Conservation (phyloP, 2,888 invertebrate species). For the Acanthosepion pharaonis region DNA sequence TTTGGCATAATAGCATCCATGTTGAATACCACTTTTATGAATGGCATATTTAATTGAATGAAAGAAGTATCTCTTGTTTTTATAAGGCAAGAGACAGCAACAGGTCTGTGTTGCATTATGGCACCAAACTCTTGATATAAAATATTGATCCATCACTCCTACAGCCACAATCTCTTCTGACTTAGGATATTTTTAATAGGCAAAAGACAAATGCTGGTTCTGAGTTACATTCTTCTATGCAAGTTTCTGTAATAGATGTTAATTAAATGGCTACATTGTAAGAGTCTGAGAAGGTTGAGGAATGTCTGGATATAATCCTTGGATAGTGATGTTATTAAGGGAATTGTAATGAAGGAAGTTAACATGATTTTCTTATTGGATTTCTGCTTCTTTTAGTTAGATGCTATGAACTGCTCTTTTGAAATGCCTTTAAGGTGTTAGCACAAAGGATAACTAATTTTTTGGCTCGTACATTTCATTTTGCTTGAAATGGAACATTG, state of each 20-base stretch:
- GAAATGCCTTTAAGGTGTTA: background rate
- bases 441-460: too few species aligned
- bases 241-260: background rate
- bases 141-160: background rate
- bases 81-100: background rate
- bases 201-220: background rate
- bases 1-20: background rate
- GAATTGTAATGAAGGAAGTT: too few species aligned
- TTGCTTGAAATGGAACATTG: too few species aligned
- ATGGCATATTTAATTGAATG: background rate
- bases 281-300: background rate
- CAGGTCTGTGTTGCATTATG: background rate
- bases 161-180: background rate
- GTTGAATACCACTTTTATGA: background rate
- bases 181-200: background rate
- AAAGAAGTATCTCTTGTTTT: background rate
- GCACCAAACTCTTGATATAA: background rate
- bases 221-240: background rate
- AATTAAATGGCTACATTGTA: background rate
- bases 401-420: background rate
- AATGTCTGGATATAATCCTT: background rate
- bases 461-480: too few species aligned
- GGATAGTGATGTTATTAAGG: background rate
- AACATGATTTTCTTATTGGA: background rate
- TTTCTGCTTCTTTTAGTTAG: background rate